A percentile compares a stretch with the other conserved stretches of the same genome.
phyloP scores from a whole-genome alignment of 2,113 vertebrate species.

The Ochotona curzoniae region DNA sequence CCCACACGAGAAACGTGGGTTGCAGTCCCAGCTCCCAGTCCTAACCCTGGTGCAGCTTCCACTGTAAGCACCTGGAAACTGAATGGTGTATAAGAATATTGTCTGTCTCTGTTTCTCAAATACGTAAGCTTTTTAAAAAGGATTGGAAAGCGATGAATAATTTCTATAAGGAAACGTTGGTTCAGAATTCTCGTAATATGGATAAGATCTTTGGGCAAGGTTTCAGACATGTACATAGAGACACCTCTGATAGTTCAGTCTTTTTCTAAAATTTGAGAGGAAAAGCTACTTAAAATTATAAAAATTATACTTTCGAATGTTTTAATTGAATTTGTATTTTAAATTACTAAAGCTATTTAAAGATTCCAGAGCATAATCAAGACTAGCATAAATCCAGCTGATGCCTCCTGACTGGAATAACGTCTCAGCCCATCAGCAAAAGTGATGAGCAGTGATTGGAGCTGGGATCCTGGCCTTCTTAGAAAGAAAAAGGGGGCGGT shows the following conservation, averaged over 20 bases:
- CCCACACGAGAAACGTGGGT: too few species aligned
- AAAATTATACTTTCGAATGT: conserved; percentile 20
- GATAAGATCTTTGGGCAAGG: neutral
- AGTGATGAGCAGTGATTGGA: neutral
- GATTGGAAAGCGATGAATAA: conserved; percentile 45
- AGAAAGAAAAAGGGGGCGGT: neutral
- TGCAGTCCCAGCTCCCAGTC: too few species aligned
- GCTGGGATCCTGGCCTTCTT: neutral
- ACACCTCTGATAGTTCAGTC: conserved; percentile 52
- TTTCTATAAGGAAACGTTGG: conserved; percentile 42
- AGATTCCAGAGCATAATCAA: neutral
- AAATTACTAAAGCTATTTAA: conserved; percentile 30
- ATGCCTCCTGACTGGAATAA: neutral
- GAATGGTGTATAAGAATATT: too few species aligned
- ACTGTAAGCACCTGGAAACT: too few species aligned
- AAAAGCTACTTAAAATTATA: neutral
- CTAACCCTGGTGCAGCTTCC: too few species aligned
- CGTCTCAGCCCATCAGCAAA: neutral
- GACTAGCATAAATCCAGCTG: neutral
- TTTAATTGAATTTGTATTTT: neutral
- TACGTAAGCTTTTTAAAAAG: too few species aligned
- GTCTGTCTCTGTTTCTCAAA: too few species aligned
- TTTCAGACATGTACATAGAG: conserved; percentile 30
- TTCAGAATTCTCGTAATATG: conserved; percentile 41
- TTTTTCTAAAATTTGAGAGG: neutral